These are phyloP conservation scores for Sphaerophoria taeniata DNA, from an alignment of 2,888 invertebrate species.

Conservation along the genomic window DNA sequence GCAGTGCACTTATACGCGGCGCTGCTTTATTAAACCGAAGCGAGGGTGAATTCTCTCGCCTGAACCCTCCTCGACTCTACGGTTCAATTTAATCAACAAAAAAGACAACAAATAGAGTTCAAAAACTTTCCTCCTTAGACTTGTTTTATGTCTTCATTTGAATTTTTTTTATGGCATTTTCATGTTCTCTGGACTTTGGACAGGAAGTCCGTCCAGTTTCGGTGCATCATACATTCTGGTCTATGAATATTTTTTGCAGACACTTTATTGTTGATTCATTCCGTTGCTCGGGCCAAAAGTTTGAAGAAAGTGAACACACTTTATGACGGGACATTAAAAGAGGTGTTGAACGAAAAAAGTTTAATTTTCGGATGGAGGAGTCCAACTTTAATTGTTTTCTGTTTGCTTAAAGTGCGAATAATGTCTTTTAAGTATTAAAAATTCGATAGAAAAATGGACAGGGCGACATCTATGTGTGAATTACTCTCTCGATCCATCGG, in stretches of 20 bases:
- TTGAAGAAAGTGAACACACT: slow-evolving; percentile 13
- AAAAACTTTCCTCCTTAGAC: slow-evolving; percentile 33
- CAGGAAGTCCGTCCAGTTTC: slow-evolving; percentile 19
- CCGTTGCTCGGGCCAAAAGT: neutral
- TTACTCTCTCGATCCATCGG: no score
- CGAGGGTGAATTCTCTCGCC: slow-evolving; percentile 44
- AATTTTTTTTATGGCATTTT: slow-evolving; percentile 38
- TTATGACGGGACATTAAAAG: slow-evolving; percentile 2
- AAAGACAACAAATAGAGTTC: neutral
- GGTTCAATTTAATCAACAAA: slow-evolving; percentile 13
- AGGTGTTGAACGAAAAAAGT: neutral
- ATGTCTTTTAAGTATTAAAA: no score
- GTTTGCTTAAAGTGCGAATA: neutral
- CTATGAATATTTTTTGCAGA: slow-evolving; percentile 23
- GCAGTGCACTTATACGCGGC: slow-evolving; percentile 57
- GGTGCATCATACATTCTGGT: slow-evolving; percentile 27
- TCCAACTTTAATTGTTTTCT: neutral
- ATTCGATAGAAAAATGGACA: no score
- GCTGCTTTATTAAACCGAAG: slow-evolving; percentile 46
- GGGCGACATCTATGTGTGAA: no score
- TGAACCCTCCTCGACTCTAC: slow-evolving; percentile 23
- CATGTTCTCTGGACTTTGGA: slow-evolving; percentile 28
- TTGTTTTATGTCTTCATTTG: slow-evolving; percentile 45
- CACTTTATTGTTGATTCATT: slow-evolving; percentile 21
- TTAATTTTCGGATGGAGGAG: neutral